These are phyloP conservation scores for Notospermus geniculatus DNA, from an alignment of 1,140 invertebrate species.

Conservation along the genomic window DNA sequence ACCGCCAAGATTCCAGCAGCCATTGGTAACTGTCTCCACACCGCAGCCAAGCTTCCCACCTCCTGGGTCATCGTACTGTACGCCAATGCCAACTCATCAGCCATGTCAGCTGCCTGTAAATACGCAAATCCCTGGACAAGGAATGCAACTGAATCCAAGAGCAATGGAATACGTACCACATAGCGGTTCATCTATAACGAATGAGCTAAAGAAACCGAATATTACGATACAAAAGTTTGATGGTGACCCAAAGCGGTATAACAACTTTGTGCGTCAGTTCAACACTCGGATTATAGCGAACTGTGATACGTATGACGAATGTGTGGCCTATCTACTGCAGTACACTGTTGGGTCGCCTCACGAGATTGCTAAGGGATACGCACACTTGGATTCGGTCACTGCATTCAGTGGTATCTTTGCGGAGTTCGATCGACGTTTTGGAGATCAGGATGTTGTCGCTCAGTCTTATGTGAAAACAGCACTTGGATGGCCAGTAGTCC, in stretches of 20 bases:
- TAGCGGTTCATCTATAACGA: background rate
- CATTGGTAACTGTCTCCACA: too few species aligned
- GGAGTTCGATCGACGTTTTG: conserved; percentile 19
- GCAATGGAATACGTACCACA: too few species aligned
- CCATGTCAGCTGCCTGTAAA: too few species aligned
- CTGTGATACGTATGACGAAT: conserved; percentile 19
- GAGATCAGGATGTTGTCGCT: conserved; percentile 8
- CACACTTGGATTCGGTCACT: conserved; percentile 15
- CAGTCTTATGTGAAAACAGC: conserved; percentile 12
- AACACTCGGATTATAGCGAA: conserved; percentile 18
- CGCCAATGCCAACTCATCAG: too few species aligned
- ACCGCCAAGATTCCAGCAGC: too few species aligned
- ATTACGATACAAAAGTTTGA: conserved; percentile 14
- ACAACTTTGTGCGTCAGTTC: conserved; percentile 25
- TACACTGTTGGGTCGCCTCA: conserved; percentile 20
- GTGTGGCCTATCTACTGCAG: conserved; percentile 25
- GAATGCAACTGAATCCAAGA: too few species aligned
- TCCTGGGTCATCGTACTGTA: too few species aligned
- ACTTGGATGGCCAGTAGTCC: conserved; percentile 4
- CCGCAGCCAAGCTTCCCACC: too few species aligned
- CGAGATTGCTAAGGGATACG: conserved; percentile 15
- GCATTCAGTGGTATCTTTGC: conserved; percentile 19
- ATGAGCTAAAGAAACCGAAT: background rate
- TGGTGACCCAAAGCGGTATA: conserved; percentile 22
- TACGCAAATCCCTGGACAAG: too few species aligned